These are phyloP conservation scores for Acrossocheilus wenchowensis DNA, from an alignment of 2,797 vertebrate genomes.

Conservation along the genomic window DNA sequence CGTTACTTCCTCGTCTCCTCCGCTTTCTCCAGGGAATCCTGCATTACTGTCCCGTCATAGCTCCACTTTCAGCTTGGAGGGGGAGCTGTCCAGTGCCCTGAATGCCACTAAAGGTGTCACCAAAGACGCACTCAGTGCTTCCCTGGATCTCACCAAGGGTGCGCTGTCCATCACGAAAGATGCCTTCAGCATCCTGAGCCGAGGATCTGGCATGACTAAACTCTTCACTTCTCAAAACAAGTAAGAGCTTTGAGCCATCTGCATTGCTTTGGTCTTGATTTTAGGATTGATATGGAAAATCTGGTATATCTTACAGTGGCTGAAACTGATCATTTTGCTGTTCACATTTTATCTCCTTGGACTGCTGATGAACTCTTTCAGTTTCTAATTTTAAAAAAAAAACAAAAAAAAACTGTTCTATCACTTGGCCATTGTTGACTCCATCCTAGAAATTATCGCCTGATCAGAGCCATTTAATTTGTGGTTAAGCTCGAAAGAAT, in stretches of 20 bases:
- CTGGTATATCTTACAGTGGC: neutral
- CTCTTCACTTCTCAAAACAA: slow-evolving; percentile 82
- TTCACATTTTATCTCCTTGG: neutral
- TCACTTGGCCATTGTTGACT: neutral
- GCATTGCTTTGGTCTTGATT: neutral
- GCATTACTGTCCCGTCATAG: slow-evolving; percentile 68
- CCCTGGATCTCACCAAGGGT: slow-evolving; percentile 94
- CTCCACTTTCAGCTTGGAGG: slow-evolving; percentile 84
- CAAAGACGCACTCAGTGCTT: slow-evolving; percentile 90
- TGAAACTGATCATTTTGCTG: neutral
- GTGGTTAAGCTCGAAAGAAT: neutral
- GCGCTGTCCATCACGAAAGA: slow-evolving; percentile 94
- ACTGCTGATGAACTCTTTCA: neutral
- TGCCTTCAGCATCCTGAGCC: slow-evolving; percentile 88
- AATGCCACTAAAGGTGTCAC: slow-evolving; percentile 91
- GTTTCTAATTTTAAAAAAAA: neutral
- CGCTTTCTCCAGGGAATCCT: slow-evolving; percentile 66
- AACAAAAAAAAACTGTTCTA: neutral
- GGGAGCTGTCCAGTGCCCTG: slow-evolving; percentile 89
- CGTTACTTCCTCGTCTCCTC: slow-evolving; percentile 64
- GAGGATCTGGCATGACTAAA: slow-evolving; percentile 90
- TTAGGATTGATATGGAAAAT: neutral
- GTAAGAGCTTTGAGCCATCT: slow-evolving; percentile 61
- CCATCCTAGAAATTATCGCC: neutral
- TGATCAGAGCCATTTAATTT: neutral